A percentile compares a stretch with the other conserved stretches of the same genome.
phyloP scores from a whole-genome alignment of 1,140 invertebrate genomes.

The Drosophila hydei region DNA sequence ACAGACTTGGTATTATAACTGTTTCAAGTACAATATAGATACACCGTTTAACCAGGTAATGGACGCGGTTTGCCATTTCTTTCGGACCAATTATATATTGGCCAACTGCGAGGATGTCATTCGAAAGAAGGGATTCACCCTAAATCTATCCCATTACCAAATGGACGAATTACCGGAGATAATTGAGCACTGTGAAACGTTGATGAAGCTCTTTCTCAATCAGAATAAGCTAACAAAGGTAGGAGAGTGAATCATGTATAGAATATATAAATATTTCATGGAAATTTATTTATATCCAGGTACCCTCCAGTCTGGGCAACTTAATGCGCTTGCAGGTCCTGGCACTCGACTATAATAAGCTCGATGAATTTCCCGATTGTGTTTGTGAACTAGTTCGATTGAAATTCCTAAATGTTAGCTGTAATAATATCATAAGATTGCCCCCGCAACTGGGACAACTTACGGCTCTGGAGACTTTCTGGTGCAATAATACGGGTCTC shows the following conservation, averaged over 20 bases:
- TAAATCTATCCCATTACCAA: conserved; percentile 86
- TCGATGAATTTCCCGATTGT: conserved; percentile 87
- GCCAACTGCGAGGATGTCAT: conserved; percentile 87
- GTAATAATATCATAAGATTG: conserved; percentile 90
- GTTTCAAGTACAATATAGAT: neutral
- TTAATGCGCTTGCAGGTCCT: conserved; percentile 84
- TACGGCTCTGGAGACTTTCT: conserved; percentile 90
- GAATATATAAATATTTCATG: neutral
- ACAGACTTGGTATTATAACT: conserved; percentile 2
- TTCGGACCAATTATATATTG: conserved; percentile 87
- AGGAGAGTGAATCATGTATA: neutral
- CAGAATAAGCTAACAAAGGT: conserved; percentile 86
- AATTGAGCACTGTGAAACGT: conserved; percentile 85
- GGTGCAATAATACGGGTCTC: conserved; percentile 87
- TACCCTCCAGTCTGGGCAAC: conserved; percentile 69
- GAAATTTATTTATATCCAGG: conserved; percentile 24
- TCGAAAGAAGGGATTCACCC: conserved; percentile 85
- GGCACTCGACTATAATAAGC: conserved; percentile 87
- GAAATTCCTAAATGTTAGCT: conserved; percentile 91
- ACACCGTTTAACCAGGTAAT: conserved; percentile 9
- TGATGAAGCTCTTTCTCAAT: conserved; percentile 86
- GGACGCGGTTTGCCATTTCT: conserved; percentile 85
- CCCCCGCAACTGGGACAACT: conserved; percentile 89
- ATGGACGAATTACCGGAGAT: conserved; percentile 85
- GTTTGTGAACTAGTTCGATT: conserved; percentile 87